Conservation (phyloP, 2,888 invertebrate species). For the Limulus polyphemus region DNA sequence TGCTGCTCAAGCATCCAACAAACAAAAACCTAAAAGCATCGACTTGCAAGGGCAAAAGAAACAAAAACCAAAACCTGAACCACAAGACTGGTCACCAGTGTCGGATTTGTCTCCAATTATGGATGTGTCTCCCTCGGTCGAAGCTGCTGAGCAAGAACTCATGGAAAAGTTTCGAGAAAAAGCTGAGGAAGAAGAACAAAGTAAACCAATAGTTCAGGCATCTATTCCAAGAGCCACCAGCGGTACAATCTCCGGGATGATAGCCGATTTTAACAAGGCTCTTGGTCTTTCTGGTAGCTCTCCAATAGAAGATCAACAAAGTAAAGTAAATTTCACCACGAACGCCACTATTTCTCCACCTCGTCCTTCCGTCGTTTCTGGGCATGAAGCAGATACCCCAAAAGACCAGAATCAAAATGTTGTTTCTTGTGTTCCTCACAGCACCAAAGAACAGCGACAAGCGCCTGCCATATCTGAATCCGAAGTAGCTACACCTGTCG, state of each 20-base stretch:
- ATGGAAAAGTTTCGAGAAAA: slow-evolving; percentile 31
- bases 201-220: slow-evolving; percentile 3
- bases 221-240: slow-evolving; percentile 25
- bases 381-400: background rate
- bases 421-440: background rate
- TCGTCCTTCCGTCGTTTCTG: background rate
- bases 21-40: slow-evolving; percentile 16
- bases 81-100: slow-evolving; percentile 37
- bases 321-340: background rate
- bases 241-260: slow-evolving; percentile 28
- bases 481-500: slow-evolving; percentile 26
- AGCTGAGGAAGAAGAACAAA: background rate
- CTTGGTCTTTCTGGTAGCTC: slow-evolving; percentile 16
- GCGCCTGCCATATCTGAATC: slow-evolving; percentile 29
- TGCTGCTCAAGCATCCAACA: slow-evolving; percentile 1
- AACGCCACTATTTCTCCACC: background rate
- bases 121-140: slow-evolving; percentile 40
- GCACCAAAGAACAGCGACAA: slow-evolving; percentile 32
- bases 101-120: slow-evolving; percentile 40
- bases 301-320: slow-evolving; percentile 12
- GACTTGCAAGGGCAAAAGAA: slow-evolving; percentile 22
- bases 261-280: slow-evolving; percentile 29
- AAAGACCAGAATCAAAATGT: slow-evolving; percentile 8
- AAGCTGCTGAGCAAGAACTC: slow-evolving; percentile 35
- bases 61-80: slow-evolving; percentile 18